phyloP scores from a whole-genome alignment of 1,140 invertebrate species.

The Dreissena rostriformis region DNA sequence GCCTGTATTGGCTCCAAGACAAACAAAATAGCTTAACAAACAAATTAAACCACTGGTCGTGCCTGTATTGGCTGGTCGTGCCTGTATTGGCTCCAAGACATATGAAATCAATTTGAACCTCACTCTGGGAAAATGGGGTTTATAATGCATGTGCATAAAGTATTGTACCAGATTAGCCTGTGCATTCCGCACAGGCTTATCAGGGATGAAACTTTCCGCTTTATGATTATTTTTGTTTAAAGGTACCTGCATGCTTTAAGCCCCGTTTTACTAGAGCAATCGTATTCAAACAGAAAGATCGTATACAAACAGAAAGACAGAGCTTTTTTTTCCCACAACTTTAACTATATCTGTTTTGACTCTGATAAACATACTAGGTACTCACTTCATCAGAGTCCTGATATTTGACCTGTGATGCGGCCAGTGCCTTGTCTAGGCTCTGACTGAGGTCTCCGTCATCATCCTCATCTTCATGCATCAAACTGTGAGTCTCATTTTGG shows the following conservation, averaged over 20 bases:
- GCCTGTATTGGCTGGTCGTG: too few relatives aligned
- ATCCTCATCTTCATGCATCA: conserved; percentile 35
- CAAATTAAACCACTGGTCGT: too few relatives aligned
- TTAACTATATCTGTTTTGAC: background rate
- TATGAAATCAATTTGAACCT: too few relatives aligned
- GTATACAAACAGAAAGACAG: background rate
- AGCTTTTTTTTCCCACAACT: background rate
- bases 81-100: too few relatives aligned
- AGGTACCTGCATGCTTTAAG: background rate
- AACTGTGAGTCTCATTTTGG: conserved; percentile 23
- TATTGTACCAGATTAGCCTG: too few relatives aligned
- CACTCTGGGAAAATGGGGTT: too few relatives aligned
- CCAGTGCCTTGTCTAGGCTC: conserved; percentile 42
- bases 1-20: too few relatives aligned
- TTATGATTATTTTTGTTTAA: background rate
- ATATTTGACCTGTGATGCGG: conserved; percentile 33
- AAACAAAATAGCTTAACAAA: too few relatives aligned
- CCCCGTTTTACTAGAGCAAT: background rate
- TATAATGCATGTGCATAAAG: too few relatives aligned
- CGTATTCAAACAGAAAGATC: background rate
- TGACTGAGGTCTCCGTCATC: conserved; percentile 13
- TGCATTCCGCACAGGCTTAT: too few relatives aligned
- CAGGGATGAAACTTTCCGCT: background rate
- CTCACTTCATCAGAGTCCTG: conserved; percentile 55
- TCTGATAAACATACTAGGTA: background rate